Evolutionary conservation across 2,888 invertebrate species (phyloP).

Genomic region (Lepidocyrtoides sp.): DNA sequence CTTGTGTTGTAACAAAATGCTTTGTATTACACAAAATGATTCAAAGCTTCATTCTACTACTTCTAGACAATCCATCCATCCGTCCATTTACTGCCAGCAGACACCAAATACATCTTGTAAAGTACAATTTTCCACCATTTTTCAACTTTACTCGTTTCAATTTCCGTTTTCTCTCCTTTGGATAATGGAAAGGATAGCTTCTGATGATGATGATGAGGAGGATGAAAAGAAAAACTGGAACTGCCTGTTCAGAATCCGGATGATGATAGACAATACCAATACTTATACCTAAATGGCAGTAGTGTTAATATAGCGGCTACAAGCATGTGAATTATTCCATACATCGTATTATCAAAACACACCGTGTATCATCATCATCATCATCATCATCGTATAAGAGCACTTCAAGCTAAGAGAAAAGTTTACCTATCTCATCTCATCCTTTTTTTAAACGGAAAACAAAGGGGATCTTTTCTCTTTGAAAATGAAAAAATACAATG

Average conservation of each 20-base stretch:
- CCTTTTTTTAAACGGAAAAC: too few relatives aligned
- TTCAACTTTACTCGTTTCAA: slow-evolving; percentile 64
- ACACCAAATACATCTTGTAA: slow-evolving; percentile 47
- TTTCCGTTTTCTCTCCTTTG: neutral
- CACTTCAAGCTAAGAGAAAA: too few relatives aligned
- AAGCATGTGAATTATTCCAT: too few relatives aligned
- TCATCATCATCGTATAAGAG: too few relatives aligned
- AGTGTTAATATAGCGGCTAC: neutral
- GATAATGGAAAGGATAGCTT: neutral
- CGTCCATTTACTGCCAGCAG: neutral
- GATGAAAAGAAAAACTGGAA: slow-evolving; percentile 10
- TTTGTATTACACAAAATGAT: neutral
- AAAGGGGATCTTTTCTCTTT: too few relatives aligned
- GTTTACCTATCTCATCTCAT: too few relatives aligned
- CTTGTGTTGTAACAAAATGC: neutral
- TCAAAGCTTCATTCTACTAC: too few relatives aligned
- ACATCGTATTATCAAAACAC: too few relatives aligned
- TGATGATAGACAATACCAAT: neutral
- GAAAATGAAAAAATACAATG: too few relatives aligned
- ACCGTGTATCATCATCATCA: too few relatives aligned
- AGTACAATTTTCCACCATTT: slow-evolving; percentile 69
- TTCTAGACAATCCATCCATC: too few relatives aligned
- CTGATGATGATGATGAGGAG: slow-evolving; percentile 6
- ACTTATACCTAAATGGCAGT: too few relatives aligned
- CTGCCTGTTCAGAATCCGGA: slow-evolving; percentile 21